Percentiles rank a stretch among this genome's conserved stretches.
Conservation (phyloP, 1,140 invertebrate species). For the Aphis gossypii region DNA sequence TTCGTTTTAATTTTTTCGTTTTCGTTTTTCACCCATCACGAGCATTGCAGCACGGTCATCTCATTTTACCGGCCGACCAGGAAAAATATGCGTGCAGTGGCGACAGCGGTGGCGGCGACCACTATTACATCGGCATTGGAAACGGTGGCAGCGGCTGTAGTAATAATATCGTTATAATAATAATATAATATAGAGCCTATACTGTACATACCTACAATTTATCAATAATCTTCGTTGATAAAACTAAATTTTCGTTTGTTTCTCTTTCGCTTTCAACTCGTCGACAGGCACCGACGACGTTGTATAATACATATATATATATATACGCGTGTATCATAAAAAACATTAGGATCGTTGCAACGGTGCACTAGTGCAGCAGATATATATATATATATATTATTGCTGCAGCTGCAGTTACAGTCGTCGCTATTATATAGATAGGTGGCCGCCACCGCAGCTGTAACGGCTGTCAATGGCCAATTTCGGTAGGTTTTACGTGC, state of each 20-base stretch:
- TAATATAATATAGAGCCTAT: too few species aligned
- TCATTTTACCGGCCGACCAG: background rate
- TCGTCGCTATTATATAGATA: background rate
- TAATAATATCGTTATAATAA: background rate
- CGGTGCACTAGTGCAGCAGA: background rate
- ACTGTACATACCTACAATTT: background rate
- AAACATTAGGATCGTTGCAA: background rate
- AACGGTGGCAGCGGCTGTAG: background rate
- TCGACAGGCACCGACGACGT: background rate
- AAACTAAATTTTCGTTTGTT: background rate
- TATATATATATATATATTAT: too few species aligned
- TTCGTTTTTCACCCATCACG: background rate
- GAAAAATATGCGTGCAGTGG: slow-evolving; percentile 11
- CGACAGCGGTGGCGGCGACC: background rate
- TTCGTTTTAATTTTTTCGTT: background rate
- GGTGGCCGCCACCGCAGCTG: background rate
- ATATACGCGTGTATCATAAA: background rate
- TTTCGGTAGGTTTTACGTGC: slow-evolving; percentile 71
- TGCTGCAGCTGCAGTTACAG: background rate
- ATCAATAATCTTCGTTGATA: background rate
- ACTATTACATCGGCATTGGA: background rate
- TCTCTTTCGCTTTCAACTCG: background rate
- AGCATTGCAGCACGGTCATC: background rate
- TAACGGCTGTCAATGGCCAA: slow-evolving; percentile 66
- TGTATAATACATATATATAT: background rate